phyloP scores from a whole-genome alignment of 2,888 invertebrate genomes.

The Pardosa pseudoannulata region DNA sequence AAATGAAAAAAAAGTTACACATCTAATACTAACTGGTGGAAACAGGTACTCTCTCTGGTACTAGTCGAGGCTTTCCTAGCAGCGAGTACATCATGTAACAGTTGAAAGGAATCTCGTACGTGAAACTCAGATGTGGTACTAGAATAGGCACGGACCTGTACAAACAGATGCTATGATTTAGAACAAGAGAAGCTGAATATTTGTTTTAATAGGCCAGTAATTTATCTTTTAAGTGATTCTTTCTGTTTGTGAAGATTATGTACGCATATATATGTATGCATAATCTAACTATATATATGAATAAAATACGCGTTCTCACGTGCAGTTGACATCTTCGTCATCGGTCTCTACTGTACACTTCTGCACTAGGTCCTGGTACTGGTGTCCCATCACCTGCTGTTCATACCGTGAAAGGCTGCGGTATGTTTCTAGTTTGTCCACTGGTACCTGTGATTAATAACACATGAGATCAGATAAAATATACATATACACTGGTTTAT shows the following conservation, averaged over 20 bases:
- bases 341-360: slow-evolving; percentile 56
- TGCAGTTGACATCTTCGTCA: slow-evolving; percentile 53
- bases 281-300: no score
- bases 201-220: no score
- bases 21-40: slow-evolving; percentile 61
- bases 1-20: no score
- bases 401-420: slow-evolving; percentile 42
- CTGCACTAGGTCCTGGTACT: slow-evolving; percentile 29
- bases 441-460: slow-evolving; percentile 45
- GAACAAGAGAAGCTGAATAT: neutral
- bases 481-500: no score
- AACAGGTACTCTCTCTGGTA: slow-evolving; percentile 34
- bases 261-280: no score
- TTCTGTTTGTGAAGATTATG: no score
- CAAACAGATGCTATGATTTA: no score
- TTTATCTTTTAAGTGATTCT: no score
- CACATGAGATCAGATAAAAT: no score
- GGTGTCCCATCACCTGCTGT: slow-evolving; percentile 54
- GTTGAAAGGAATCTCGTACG: slow-evolving; percentile 66
- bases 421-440: slow-evolving; percentile 13
- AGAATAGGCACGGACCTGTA: slow-evolving; percentile 48
- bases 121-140: slow-evolving; percentile 47
- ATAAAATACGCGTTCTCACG: slow-evolving; percentile 25
- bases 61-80: slow-evolving; percentile 17
- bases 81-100: slow-evolving; percentile 64